Evolutionary conservation across 2,797 vertebrate species (phyloP), one percentile per base, ranked within the genome.

Genomic region (Alca torda): DNA sequence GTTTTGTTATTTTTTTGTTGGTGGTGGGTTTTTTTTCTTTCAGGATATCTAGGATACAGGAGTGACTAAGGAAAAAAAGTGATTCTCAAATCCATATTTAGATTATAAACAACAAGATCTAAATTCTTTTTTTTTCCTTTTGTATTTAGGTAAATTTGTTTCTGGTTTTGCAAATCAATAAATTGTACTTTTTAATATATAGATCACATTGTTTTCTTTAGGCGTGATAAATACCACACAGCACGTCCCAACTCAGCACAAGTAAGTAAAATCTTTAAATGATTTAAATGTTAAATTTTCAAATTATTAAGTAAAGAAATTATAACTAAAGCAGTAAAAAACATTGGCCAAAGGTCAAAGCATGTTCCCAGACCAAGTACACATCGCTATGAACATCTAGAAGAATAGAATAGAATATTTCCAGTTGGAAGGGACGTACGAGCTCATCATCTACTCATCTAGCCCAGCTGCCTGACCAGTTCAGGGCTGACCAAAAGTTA

Each of bases 21-120:
- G n/a, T n/a, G 26, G 1, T 20, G 7, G 5, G 10, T 39, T 41
- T 48, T 31, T 16, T 63, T 57, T 0, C 5, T 70, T 74, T 6
- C 23, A 60, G 41, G 30, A 51, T 39, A 93, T 39, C 39, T 25
- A 45, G 21, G 57, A 72, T 76, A 76, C 17, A 31, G 23, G 26
- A 56, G 11, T 20, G 4, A 20, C 28, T 64, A 87, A 82, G 13
- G 11, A 37, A 56, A 82, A 84, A 51, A 45, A 9, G 0, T 5
- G 39, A 41, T 77, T 35, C 30, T 75, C 8, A 53, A 79, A 65
- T 81, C 43, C 51, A 25, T 51, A 76, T 64, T 69, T 70, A 57
- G 12, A 45, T 63, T 75, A 45, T 28, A 68, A 80, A 56, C 30
- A 61, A 50, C 8, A 43, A 50, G 7, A 20, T 33, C 30, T 53